Evolutionary conservation across 1,140 invertebrate genomes (phyloP), one percentile per base, ranked within the genome.

Genomic region (Drosophila repleta): DNA sequence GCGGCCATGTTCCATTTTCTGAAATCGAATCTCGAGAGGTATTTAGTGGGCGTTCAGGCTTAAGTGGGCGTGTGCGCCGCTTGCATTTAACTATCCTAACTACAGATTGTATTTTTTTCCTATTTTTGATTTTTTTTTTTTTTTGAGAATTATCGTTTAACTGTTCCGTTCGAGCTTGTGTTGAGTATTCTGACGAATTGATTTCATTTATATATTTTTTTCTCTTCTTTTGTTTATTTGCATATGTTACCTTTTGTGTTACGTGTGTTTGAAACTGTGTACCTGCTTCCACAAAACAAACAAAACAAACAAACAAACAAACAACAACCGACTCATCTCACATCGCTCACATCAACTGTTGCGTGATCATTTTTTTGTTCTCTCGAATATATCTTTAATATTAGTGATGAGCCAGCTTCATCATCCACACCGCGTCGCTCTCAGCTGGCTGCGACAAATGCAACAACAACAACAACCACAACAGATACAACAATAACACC

Each of bases 1-100:
- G 84, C 84, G 18, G 85, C 85, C 68, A 90, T 89, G 85, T 89
- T 89, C 67, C 79, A 89, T 46, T 83, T 90, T 49, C 84, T 89
- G 2, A 89, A 90, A 58, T 89, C 84, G 35, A 89, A 89, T 71
- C 74, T 90, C 63, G 85, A 90, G 75, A 89, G 85, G 85, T 89
- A 89, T 85, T 85, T 82, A 82, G 55, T 64, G 48, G 58, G 76
- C 64, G 29, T 60, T 43, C 74, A n/a, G 20, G 5, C 41, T 17
- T 17, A 43, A 17, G 8, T 26, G 67, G 51, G 63, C 67, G 78
- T 85, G 82, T 82, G 75, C 82, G 82, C 75, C 75, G 74, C 82
- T 85, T 85, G 78, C 82, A 60, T 69, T 85, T 45, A 26, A 62
- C 26, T 43, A 43, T 17, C 37, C 45, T 21, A 21, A 62, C 58